A percentile compares a stretch with the other conserved stretches of the same genome.
Conservation (phyloP, 2,888 invertebrate species). For the Parelbella ahira region DNA sequence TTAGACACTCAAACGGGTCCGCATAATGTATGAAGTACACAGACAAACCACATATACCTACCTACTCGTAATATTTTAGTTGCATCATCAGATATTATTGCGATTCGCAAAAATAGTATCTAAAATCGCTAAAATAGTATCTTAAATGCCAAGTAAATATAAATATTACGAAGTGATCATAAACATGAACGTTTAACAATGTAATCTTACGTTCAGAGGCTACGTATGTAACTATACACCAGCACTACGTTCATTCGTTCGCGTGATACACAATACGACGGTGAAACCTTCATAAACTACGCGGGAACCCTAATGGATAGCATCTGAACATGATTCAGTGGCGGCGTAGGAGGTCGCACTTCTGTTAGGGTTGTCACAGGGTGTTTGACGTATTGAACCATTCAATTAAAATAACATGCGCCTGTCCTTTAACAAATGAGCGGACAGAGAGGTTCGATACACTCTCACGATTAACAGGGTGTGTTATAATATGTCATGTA, state of each 20-base stretch:
- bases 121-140: too few species aligned
- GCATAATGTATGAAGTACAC: too few species aligned
- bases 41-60: slow-evolving; percentile 12
- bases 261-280: slow-evolving; percentile 2
- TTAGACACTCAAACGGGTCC: too few species aligned
- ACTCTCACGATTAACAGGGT: too few species aligned
- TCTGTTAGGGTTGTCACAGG: too few species aligned
- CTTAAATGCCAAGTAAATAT: too few species aligned
- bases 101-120: too few species aligned
- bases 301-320: slow-evolving; percentile 43
- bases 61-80: slow-evolving; percentile 6
- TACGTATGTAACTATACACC: slow-evolving; percentile 1
- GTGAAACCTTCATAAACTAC: slow-evolving; percentile 27
- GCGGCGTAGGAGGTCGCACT: slow-evolving; percentile 25
- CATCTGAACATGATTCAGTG: slow-evolving; percentile 45
- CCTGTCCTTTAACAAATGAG: too few species aligned
- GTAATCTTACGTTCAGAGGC: slow-evolving; percentile 3
- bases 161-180: background rate
- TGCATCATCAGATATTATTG: slow-evolving; percentile 6
- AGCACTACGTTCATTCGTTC: background rate
- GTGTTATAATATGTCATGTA: too few species aligned
- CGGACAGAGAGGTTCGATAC: too few species aligned
- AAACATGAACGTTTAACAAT: slow-evolving; percentile 8
- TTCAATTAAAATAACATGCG: too few species aligned
- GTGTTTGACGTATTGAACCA: too few species aligned